These are phyloP conservation scores for Agonopterix subpropinquella DNA, from an alignment of 2,888 invertebrate species.

Conservation along the genomic window DNA sequence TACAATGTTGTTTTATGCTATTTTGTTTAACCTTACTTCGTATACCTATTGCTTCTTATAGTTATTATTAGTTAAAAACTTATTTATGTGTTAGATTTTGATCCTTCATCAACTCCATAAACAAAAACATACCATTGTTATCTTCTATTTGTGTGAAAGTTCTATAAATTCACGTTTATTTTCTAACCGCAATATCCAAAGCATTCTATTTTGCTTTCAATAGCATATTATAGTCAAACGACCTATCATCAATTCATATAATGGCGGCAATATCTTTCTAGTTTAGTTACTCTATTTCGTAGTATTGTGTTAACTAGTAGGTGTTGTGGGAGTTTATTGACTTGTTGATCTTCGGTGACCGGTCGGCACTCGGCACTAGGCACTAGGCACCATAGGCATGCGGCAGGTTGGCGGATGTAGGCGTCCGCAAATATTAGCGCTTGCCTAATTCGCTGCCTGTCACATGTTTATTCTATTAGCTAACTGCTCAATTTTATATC, in stretches of 20 bases:
- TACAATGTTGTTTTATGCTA: neutral
- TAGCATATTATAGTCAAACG: too few species aligned
- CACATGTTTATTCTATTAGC: conserved; percentile 56
- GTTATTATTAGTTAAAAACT: neutral
- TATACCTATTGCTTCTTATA: neutral
- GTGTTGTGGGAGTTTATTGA: conserved; percentile 58
- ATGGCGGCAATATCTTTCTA: too few species aligned
- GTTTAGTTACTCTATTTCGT: conserved; percentile 22
- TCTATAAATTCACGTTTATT: too few species aligned
- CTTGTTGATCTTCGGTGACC: conserved; percentile 27
- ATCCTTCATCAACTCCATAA: too few species aligned
- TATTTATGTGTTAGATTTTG: neutral
- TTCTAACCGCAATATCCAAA: too few species aligned
- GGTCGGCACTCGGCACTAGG: conserved; percentile 12
- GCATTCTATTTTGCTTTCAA: too few species aligned
- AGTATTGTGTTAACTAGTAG: conserved; percentile 6
- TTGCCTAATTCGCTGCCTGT: conserved; percentile 53
- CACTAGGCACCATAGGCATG: conserved; percentile 27
- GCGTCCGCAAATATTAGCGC: conserved; percentile 70
- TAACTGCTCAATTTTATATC: conserved; percentile 43
- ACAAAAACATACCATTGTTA: too few species aligned
- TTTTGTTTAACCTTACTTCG: too few species aligned
- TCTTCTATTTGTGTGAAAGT: too few species aligned
- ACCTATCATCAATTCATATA: too few species aligned
- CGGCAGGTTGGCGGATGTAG: conserved; percentile 65